Evolutionary conservation across 2,113 vertebrate genomes (phyloP).

Genomic region (Tetrax tetrax): DNA sequence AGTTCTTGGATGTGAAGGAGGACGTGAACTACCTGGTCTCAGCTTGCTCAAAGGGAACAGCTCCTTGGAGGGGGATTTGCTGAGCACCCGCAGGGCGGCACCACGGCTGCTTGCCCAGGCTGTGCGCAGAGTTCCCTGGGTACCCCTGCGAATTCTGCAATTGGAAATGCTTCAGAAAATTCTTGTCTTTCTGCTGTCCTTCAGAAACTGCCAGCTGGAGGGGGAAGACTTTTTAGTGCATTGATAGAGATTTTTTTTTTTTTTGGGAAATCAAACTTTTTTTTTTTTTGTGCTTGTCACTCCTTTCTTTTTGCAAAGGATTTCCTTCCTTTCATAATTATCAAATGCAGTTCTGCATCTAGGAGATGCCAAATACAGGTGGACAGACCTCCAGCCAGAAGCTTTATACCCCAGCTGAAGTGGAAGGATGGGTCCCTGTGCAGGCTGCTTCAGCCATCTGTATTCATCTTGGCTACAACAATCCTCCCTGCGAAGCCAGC

Average conservation of each 20-base stretch:
- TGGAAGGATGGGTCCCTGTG: background rate
- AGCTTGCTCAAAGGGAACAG: rapidly evolving
- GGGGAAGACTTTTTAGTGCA: background rate
- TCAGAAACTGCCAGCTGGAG: background rate
- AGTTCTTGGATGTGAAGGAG: background rate
- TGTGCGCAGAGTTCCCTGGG: background rate
- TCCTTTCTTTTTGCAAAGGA: background rate
- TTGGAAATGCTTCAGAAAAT: background rate
- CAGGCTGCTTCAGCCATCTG: background rate
- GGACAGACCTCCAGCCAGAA: background rate
- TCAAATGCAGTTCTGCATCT: background rate
- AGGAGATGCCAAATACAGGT: background rate
- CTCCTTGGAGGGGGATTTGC: background rate
- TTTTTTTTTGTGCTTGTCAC: background rate
- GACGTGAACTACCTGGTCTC: background rate
- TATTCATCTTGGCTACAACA: conserved; percentile 16
- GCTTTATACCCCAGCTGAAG: background rate
- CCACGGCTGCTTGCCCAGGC: background rate
- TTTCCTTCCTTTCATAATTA: background rate
- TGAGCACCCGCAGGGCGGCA: background rate
- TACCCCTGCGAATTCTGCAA: background rate
- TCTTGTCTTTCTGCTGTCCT: conserved; percentile 12
- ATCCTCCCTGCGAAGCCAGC: conserved; percentile 45
- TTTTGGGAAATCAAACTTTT: background rate
- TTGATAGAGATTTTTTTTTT: background rate